phyloP scores from a whole-genome alignment of 2,888 invertebrate genomes.

The Slavum lentiscoides region DNA sequence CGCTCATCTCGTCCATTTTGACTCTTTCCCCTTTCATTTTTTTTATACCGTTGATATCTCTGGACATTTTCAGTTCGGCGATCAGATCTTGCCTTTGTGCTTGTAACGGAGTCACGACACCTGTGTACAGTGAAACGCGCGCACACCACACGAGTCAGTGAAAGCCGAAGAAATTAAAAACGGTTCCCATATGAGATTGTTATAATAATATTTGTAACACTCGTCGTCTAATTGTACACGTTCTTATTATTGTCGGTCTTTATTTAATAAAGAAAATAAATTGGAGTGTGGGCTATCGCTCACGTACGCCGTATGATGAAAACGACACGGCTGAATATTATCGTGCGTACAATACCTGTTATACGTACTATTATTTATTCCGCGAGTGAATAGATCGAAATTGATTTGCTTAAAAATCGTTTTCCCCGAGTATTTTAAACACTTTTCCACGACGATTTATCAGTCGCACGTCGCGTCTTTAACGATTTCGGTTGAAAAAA shows the following conservation, averaged over 20 bases:
- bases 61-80: constrained; percentile 88
- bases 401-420: too few relatives aligned
- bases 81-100: constrained; percentile 83
- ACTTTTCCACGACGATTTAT: too few relatives aligned
- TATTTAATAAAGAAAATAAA: constrained; percentile 16
- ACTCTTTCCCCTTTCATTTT: constrained; percentile 89
- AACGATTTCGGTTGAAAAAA: too few relatives aligned
- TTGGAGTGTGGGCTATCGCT: constrained; percentile 2
- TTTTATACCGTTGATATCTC: constrained; percentile 90
- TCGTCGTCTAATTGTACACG: constrained; percentile 6
- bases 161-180: constrained; percentile 18
- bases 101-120: constrained; percentile 70
- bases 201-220: not conserved
- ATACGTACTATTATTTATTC: not conserved
- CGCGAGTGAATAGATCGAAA: too few relatives aligned
- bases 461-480: too few relatives aligned
- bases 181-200: not conserved
- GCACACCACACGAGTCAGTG: constrained; percentile 11
- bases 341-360: not conserved
- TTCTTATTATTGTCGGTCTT: constrained; percentile 9
- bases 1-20: constrained; percentile 79
- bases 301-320: not conserved
- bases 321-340: not conserved
- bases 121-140: constrained; percentile 61
- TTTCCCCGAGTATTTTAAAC: too few relatives aligned